Conservation (phyloP, 2,888 invertebrate species). For the Vanessa cardui region DNA sequence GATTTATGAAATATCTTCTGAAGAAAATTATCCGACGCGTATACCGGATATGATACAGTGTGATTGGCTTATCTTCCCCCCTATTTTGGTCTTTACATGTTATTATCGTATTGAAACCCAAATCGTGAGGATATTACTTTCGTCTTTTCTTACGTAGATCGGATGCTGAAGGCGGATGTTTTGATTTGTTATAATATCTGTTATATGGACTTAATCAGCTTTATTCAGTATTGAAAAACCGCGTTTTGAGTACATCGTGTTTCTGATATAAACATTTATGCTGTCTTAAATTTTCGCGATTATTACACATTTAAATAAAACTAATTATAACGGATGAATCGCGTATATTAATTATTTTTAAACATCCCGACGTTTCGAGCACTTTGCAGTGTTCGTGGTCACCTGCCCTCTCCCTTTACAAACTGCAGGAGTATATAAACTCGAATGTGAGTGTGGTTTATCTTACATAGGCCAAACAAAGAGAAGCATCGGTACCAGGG, state of each 20-base stretch:
- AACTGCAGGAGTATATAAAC: too few species aligned
- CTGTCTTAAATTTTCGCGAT: too few species aligned
- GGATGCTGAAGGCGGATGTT: constrained; percentile 33
- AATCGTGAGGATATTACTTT: constrained; percentile 44
- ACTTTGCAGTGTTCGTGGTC: too few species aligned
- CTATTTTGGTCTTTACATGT: constrained; percentile 63
- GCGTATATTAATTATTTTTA: too few species aligned
- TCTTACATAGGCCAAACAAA: too few species aligned
- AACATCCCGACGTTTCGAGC: too few species aligned
- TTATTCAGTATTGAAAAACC: constrained; percentile 16
- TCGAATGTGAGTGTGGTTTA: too few species aligned
- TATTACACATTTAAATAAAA: too few species aligned
- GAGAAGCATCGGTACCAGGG: too few species aligned
- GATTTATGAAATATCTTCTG: constrained; percentile 62
- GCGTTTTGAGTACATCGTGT: neutral
- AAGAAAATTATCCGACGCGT: constrained; percentile 64
- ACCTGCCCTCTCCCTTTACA: too few species aligned
- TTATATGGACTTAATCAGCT: constrained; percentile 23
- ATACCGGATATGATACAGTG: constrained; percentile 63
- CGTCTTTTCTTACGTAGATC: constrained; percentile 32
- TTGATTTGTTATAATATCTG: constrained; percentile 37
- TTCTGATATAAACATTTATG: neutral
- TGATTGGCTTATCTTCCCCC: constrained; percentile 65
- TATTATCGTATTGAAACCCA: constrained; percentile 64
- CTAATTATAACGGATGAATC: too few species aligned